Evolutionary conservation across 1,140 invertebrate species (phyloP), one percentile per base, ranked within the genome.

Genomic region (Heterodera schachtii): DNA sequence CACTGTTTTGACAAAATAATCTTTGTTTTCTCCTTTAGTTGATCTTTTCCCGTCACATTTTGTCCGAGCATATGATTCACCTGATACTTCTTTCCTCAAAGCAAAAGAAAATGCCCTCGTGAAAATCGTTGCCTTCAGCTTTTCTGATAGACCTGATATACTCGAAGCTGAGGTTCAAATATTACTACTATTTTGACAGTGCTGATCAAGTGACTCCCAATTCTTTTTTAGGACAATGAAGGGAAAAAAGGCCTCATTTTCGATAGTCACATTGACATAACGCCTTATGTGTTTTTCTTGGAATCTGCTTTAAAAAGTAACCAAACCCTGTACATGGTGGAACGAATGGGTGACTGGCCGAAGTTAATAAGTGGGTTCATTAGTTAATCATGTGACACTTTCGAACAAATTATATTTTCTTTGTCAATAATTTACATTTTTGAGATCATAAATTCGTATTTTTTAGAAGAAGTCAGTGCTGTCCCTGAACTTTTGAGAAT

Each of bases 141-240:
- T 78, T 11, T 78, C 77, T 6, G 44, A 69, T 19, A 78, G 77
- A 21, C 77, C 77, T 11, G 77, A 78, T 41, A 21, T 78, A 3
- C 47, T 78, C 41, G 77, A 78, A 70, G 77, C 77, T 31, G 44
- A 78, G 64, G 77, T 78, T 13, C 1, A n/a, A 73, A n/a, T 73
- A 13, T 74, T 41, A 43, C 19, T 8, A 31, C 9, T 9, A 19
- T 49, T 49, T 44, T 75, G n/a, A 1, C 7, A 64, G 31, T 31
- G 31, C 31, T 31, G 31, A 31, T 31, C 31, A 31, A 31, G 1
- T 31, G 31, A 31, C 31, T 31, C 31, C 31, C 31, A 31, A 31
- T 31, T 31, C 31, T 31, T 31, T 31, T 77, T 64, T 41, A 78
- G 77, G 47, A 64, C 1, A 64, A 70, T 16, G 64, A 76, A 41